These are phyloP conservation scores for Nylanderia fulva DNA, from an alignment of 1,140 invertebrate genomes.

Conservation along the genomic window DNA sequence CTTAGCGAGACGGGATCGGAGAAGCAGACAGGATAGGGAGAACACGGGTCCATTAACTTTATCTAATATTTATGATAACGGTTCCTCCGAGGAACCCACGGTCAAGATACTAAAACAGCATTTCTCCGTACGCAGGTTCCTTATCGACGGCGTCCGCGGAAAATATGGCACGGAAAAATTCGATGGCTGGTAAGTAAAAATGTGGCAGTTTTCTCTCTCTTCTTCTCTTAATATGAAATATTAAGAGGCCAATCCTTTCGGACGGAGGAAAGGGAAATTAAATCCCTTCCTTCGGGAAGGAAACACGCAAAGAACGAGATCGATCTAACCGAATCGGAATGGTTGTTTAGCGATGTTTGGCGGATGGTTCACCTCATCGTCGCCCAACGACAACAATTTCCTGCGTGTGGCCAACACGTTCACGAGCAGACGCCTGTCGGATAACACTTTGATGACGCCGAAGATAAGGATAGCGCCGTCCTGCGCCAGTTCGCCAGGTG, in stretches of 20 bases:
- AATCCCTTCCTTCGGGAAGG: too few relatives aligned
- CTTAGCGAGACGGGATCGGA: background rate
- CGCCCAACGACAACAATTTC: slow-evolving; percentile 94
- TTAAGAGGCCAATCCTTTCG: background rate
- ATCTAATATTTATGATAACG: slow-evolving; percentile 36
- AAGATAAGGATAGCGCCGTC: slow-evolving; percentile 94
- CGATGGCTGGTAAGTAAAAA: slow-evolving; percentile 77
- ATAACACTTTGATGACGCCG: slow-evolving; percentile 96
- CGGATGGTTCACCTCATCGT: slow-evolving; percentile 91
- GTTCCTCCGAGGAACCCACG: background rate
- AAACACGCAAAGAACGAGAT: background rate
- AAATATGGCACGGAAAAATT: slow-evolving; percentile 83
- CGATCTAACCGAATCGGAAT: background rate
- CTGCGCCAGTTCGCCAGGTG: slow-evolving; percentile 94
- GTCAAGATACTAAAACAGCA: background rate
- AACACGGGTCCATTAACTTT: background rate
- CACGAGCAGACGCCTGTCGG: slow-evolving; percentile 94
- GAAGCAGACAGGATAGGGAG: background rate
- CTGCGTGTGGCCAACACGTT: slow-evolving; percentile 93
- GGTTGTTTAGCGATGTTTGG: slow-evolving; percentile 75
- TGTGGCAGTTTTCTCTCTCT: too few relatives aligned
- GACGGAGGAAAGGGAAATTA: too few relatives aligned
- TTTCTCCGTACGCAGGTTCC: slow-evolving; percentile 74
- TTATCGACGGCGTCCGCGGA: slow-evolving; percentile 85
- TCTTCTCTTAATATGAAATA: background rate